phyloP scores from a whole-genome alignment of 2,888 invertebrate genomes.

The Ennomos fuscantarius region DNA sequence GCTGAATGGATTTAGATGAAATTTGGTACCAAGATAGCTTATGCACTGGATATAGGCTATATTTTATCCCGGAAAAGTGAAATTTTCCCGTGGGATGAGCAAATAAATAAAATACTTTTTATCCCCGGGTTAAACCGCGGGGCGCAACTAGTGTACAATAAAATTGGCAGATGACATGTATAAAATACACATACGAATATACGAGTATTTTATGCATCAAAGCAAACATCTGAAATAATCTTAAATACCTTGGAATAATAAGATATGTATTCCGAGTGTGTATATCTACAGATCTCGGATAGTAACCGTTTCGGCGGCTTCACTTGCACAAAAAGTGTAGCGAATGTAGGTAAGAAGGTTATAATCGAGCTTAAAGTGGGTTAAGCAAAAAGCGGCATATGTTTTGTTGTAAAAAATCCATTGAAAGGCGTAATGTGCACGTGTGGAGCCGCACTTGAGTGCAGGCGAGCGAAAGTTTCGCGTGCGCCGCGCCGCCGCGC shows the following conservation, averaged over 20 bases:
- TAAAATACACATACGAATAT: no score
- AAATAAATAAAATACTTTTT: no score
- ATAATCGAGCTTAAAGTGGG: constrained; percentile 83
- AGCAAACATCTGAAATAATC: constrained; percentile 1
- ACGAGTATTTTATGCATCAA: no score
- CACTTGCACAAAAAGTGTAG: constrained; percentile 70
- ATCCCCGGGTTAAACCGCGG: no score
- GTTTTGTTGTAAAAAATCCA: constrained; percentile 82
- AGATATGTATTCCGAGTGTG: constrained; percentile 5
- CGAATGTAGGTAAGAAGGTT: constrained; percentile 85
- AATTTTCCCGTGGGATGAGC: no score
- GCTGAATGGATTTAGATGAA: no score
- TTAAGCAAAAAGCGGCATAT: constrained; percentile 84
- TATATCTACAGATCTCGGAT: constrained; percentile 32
- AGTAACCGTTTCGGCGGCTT: constrained; percentile 59
- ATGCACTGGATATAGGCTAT: no score
- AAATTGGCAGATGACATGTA: no score
- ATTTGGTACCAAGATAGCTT: no score
- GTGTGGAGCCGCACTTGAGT: constrained; percentile 68
- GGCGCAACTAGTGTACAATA: no score
- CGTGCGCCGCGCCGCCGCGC: constrained; percentile 43
- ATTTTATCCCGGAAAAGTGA: no score
- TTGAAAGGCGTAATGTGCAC: constrained; percentile 77
- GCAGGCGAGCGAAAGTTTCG: constrained; percentile 66
- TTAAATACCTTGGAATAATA: constrained; percentile 1